A percentile compares a stretch with the other conserved stretches of the same genome.
phyloP scores from a whole-genome alignment of 2,113 vertebrate species.

The Pavo muticus region DNA sequence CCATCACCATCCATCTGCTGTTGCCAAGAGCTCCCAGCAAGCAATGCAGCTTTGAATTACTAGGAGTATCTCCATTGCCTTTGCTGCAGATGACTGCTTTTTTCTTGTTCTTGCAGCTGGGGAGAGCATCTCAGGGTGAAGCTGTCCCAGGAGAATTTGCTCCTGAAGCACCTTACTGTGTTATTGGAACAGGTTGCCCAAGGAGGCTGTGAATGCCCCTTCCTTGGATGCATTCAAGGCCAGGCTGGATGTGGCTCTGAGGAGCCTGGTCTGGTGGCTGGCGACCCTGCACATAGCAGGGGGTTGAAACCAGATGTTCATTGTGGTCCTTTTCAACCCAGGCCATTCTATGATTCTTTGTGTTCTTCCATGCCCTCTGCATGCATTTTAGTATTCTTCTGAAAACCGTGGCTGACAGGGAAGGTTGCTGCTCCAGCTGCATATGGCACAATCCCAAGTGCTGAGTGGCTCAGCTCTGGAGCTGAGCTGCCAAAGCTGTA shows the following conservation, averaged over 20 bases:
- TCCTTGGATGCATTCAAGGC: too few relatives aligned
- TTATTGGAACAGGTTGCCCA: too few relatives aligned
- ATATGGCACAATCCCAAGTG: not conserved
- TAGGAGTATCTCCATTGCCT: fast-evolving
- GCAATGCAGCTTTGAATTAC: fast-evolving
- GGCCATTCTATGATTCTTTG: too few relatives aligned
- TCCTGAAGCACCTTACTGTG: not conserved
- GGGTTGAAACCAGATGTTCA: too few relatives aligned
- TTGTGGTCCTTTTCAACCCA: too few relatives aligned
- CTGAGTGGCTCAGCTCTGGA: not conserved
- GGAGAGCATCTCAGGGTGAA: not conserved
- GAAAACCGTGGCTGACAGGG: not conserved
- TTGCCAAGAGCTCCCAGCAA: not conserved
- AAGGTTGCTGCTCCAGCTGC: not conserved
- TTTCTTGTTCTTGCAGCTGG: not conserved
- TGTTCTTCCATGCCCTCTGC: not conserved
- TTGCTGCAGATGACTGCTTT: not conserved
- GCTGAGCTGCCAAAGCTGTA: not conserved
- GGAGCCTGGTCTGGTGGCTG: too few relatives aligned
- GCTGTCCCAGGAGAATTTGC: not conserved
- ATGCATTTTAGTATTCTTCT: fast-evolving
- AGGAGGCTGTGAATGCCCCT: too few relatives aligned
- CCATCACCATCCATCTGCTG: not conserved
- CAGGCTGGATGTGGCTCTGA: too few relatives aligned
- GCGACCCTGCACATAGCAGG: too few relatives aligned